Percentiles rank a stretch among this genome's conserved stretches.
These are phyloP conservation scores for Pterophyllum scalare DNA, from an alignment of 2,113 vertebrate species.

Conservation along the genomic window DNA sequence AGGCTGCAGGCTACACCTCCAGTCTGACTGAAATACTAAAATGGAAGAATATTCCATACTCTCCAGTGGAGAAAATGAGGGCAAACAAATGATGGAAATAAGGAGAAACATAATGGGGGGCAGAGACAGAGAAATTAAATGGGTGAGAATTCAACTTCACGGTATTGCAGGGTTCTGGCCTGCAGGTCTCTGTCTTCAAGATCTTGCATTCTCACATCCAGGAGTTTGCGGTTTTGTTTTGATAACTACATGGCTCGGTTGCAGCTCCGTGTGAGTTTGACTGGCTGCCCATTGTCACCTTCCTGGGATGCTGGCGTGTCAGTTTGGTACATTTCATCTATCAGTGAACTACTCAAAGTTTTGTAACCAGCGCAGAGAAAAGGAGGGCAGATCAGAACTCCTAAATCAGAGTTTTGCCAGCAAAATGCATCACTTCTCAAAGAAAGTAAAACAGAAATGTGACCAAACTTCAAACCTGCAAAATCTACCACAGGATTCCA, in stretches of 20 bases:
- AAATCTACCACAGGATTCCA: rapidly evolving
- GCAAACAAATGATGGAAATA: slow-evolving; percentile 14
- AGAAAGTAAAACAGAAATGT: background rate
- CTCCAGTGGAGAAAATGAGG: slow-evolving; percentile 21
- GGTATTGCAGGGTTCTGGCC: background rate
- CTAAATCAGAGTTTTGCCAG: background rate
- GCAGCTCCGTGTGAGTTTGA: background rate
- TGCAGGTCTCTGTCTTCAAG: background rate
- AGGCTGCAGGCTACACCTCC: slow-evolving; percentile 55
- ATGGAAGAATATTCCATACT: slow-evolving; percentile 22
- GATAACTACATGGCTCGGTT: background rate
- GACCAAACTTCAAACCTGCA: background rate
- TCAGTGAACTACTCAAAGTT: background rate
- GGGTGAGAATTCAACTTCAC: slow-evolving; percentile 18
- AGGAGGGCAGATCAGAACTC: background rate
- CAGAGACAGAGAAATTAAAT: slow-evolving; percentile 19
- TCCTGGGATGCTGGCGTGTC: background rate
- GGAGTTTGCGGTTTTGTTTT: background rate
- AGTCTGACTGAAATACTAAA: slow-evolving; percentile 45
- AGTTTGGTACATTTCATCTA: background rate
- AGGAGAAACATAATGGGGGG: slow-evolving; percentile 17
- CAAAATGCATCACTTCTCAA: background rate
- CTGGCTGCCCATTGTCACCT: background rate
- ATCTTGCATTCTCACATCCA: background rate
- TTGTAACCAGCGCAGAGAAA: background rate